Percentiles rank a stretch among this genome's conserved stretches.
Conservation (phyloP, 2,113 vertebrate genomes). For the Brachyhypopomus gauderio region DNA sequence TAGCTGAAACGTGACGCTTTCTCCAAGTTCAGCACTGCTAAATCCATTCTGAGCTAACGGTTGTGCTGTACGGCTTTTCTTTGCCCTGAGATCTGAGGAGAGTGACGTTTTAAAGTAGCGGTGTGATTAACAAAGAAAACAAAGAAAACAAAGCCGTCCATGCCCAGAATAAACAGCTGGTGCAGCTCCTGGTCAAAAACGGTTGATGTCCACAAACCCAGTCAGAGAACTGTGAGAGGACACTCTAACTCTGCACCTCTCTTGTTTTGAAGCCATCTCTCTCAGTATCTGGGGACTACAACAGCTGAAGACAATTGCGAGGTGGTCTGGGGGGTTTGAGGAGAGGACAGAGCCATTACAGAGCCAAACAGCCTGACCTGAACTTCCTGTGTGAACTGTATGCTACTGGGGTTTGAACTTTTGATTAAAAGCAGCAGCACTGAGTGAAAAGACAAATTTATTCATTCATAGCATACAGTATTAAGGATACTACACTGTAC, state of each 20-base stretch:
- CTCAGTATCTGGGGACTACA: not conserved
- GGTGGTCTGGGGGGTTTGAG: conserved; percentile 46
- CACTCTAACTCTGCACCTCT: not conserved
- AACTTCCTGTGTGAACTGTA: not conserved
- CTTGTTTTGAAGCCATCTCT: not conserved
- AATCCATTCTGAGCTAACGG: conserved; percentile 32
- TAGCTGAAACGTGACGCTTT: not conserved
- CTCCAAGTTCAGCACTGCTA: conserved; percentile 20
- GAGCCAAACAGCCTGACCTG: not conserved
- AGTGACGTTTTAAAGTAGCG: not conserved
- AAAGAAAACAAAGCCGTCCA: not conserved
- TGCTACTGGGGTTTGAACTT: not conserved
- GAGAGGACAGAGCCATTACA: conserved; percentile 12
- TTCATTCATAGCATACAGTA: no score
- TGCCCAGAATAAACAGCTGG: conserved; percentile 13
- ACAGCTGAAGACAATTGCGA: conserved; percentile 60
- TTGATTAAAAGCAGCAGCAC: not conserved
- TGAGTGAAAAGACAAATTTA: not conserved
- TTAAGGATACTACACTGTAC: not conserved
- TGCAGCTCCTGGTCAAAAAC: not conserved
- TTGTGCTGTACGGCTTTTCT: conserved; percentile 18
- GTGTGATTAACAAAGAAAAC: conserved; percentile 9
- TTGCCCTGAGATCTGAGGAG: conserved; percentile 7
- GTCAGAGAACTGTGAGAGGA: not conserved
- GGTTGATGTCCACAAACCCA: not conserved